Base-by-base conservation (phyloP, 2,113 vertebrate genomes). In the Rhagologus leucostigma region DNA sequence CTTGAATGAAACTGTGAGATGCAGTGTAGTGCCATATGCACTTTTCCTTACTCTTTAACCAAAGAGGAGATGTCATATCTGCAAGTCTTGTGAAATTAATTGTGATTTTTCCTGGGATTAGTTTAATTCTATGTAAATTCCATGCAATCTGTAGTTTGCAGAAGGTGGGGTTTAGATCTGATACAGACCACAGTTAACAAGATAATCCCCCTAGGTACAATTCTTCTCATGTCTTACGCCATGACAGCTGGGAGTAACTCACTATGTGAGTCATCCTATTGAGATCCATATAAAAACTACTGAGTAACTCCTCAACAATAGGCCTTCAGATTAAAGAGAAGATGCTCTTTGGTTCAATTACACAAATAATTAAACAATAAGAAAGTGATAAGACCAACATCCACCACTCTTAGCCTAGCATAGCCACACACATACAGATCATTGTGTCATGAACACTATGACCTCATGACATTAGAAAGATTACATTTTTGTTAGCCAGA, bases 61-160 rank as follows among this genome's bases (percentile, higher is more conserved):
- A 97, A 96, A 96, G 78, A 95, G 63, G 81, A 97, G 78, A 78
- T 97, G 93, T 93, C 92, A 68, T 97, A 95, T 81, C 95, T 97
- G 82, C 93, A 97, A 96, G 74, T 95, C 70, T 90, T 92, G 15
- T 96, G 95, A 97, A 98, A 97, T 95, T 96, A 97, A 98, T 95
- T 93, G 96, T 95, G 95, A 96, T 85, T 97, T 98, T 98, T 96
- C 91, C 97, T 97, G 88, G 86, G 94, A 97, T 97, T 98, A 92
- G 84, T 94, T 90, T 96, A 97, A 98, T 96, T 97, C 96, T 97
- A 76, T 96, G 96, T 97, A 97, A 97, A 96, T 91, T 93, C 87
- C 53, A 88, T 11, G 42, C 91, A 96, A 97, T 97, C 94, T 95
- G 73, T 91, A 97, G 91, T 95, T 97, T 92, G 81, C 89, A 97